Evolutionary conservation across 2,113 vertebrate genomes (phyloP).

Genomic region (Piliocolobus tephrosceles): DNA sequence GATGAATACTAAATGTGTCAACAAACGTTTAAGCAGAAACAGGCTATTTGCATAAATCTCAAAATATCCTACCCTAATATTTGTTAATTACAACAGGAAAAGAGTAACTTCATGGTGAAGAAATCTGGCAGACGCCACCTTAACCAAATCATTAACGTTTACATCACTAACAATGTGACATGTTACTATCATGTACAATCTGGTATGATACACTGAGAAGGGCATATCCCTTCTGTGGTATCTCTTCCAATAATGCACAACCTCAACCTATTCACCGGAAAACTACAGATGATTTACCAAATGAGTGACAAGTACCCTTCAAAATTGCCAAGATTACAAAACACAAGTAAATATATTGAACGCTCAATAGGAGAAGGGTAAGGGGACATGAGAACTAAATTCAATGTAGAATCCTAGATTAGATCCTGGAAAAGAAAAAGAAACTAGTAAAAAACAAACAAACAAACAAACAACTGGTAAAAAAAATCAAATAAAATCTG

Average conservation of each 20-base stretch:
- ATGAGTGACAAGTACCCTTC: neutral
- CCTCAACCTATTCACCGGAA: neutral
- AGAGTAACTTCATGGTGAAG: neutral
- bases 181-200: fast-evolving
- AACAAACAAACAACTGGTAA: neutral
- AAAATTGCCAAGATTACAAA: neutral
- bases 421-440: neutral
- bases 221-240: neutral
- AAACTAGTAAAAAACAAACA: neutral
- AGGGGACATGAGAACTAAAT: neutral
- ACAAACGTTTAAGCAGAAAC: neutral
- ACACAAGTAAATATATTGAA: neutral
- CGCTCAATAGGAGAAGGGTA: neutral
- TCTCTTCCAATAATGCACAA: neutral
- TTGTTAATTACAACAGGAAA: neutral
- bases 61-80: neutral
- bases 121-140: neutral
- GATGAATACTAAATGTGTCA: neutral
- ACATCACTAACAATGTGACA: neutral
- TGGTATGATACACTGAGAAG: neutral
- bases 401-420: neutral
- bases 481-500: neutral
- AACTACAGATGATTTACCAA: neutral
- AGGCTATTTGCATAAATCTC: neutral
- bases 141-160: neutral